Conservation (phyloP, 2,797 vertebrate genomes). For the Philypnodon macrostomus region DNA sequence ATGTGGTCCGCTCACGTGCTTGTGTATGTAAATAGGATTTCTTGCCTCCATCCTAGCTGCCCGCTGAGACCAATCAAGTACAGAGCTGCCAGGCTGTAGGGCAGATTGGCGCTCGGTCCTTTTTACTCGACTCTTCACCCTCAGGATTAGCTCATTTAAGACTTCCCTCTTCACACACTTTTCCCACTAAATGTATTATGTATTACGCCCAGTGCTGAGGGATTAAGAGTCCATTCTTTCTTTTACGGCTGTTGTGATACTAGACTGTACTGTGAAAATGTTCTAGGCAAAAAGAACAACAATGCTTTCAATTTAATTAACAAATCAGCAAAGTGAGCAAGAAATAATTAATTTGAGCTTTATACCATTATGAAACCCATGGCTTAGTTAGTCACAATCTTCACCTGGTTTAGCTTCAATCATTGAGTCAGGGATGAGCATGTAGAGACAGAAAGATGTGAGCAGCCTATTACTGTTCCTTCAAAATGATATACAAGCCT, state of each 20-base stretch:
- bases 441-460: no score
- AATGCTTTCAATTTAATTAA: conserved; percentile 20
- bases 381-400: no score
- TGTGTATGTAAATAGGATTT: conserved; percentile 52
- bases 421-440: no score
- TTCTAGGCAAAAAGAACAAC: conserved; percentile 26
- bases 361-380: no score
- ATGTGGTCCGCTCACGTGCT: conserved; percentile 19
- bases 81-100: conserved; percentile 58
- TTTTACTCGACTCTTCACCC: conserved; percentile 46
- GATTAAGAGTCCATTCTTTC: conserved; percentile 27
- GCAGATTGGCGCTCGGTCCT: conserved; percentile 47
- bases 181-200: conserved; percentile 38
- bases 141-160: conserved; percentile 61
- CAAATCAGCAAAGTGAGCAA: no score
- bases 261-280: no score
- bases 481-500: no score
- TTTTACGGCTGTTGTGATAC: no score
- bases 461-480: no score
- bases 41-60: conserved; percentile 50
- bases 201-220: conserved; percentile 25
- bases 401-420: no score
- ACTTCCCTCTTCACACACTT: conserved; percentile 49
- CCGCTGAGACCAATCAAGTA: conserved; percentile 68
- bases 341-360: no score